Base-by-base conservation (phyloP, 2,888 invertebrate species). In the Mimas tiliae region DNA sequence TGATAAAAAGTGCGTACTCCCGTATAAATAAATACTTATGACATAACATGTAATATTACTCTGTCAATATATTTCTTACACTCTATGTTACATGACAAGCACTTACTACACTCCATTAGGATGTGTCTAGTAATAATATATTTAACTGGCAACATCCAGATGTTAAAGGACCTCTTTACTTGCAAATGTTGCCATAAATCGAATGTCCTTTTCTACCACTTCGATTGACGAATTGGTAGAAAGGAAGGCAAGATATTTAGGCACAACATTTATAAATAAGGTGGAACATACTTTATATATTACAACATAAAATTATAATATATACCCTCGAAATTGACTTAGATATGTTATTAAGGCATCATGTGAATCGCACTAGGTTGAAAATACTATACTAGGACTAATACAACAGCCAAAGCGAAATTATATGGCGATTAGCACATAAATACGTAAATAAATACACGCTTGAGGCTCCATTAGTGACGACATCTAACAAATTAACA, bases 311-410 rank as follows among this genome's bases (percentile, higher is more conserved):
- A 81, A 83, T 78, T 69, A 76, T 75, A 77, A 80, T 82, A 85
- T 81, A 85, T 85, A 88, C 82, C 85, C 84, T 89, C 84, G 82
- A 90, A 90, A 92, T 91, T 93, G 93, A 93, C 93, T 93, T 93
- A 93, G 93, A 93, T 93, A 91, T 92, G 92, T 92, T 93, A 93
- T 89, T 93, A 93, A 93, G 93, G 93, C 93, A 93, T 89, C 93
- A 83, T 89, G 93, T 93, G 93, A 93, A 93, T 88, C 91, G 93
- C 93, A 89, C 93, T 93, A 90, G 85, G 86, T 88, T 85, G 87
- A 86, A 85, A 87, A 84, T 86, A 83, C 80, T 80, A 84, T 83
- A 87, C 90, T 84, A 83, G 85, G 87, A 90, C 89, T 90, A 90
- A 89, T 86, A 91, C 91, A 87, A 93, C 93, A 91, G 90, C 91